A percentile compares a stretch with the other conserved stretches of the same genome.
These are phyloP conservation scores for Daphoenositta chrysoptera DNA, from an alignment of 2,113 vertebrate species.

Conservation along the genomic window DNA sequence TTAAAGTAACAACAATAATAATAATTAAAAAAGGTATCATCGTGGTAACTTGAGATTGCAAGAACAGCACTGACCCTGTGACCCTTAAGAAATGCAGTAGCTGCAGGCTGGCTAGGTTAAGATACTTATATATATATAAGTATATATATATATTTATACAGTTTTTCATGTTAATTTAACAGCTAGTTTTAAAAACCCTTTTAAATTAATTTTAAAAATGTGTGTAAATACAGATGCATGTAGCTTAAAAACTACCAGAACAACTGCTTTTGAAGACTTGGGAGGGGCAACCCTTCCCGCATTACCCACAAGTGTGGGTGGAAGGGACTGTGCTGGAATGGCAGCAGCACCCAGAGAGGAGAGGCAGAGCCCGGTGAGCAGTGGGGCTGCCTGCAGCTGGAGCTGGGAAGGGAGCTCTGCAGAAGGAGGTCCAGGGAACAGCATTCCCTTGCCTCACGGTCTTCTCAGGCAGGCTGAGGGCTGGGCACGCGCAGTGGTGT, in stretches of 20 bases:
- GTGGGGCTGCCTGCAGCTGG: neutral
- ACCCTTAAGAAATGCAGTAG: constrained; percentile 13
- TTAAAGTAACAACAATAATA: constrained; percentile 15
- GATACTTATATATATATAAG: neutral
- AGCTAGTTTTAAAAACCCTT: neutral
- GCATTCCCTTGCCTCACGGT: neutral
- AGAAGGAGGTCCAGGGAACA: neutral
- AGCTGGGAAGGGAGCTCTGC: neutral
- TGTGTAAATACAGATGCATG: neutral
- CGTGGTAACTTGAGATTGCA: neutral
- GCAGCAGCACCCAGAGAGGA: rapidly evolving
- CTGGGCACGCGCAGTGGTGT: rapidly evolving
- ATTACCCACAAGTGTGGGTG: neutral
- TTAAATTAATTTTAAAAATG: neutral
- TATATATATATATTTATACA: neutral
- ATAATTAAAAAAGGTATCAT: neutral
- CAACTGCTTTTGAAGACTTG: neutral
- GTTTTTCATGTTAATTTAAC: constrained; percentile 42
- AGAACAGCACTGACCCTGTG: constrained; percentile 31
- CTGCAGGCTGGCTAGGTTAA: neutral
- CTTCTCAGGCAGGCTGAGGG: neutral
- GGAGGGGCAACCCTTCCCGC: neutral
- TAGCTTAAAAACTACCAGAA: neutral
- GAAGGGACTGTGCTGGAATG: rapidly evolving
- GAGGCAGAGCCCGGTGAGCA: rapidly evolving